These are phyloP conservation scores for Cataglyphis rosenhaueri DNA, from an alignment of 2,888 invertebrate species.

Conservation along the genomic window DNA sequence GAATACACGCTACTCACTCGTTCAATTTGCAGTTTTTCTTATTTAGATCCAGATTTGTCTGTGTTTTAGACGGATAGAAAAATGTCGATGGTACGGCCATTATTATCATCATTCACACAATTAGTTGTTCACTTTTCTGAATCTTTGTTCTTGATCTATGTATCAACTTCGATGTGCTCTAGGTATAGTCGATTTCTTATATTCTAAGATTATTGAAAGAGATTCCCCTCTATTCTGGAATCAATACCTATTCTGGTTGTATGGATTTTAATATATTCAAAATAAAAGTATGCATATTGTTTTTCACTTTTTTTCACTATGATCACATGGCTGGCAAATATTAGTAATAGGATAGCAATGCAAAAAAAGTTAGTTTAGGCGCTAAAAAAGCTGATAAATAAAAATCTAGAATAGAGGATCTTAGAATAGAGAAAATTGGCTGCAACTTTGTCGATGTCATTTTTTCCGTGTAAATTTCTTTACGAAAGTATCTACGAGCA, in stretches of 20 bases:
- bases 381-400: not conserved
- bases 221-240: not conserved
- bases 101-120: constrained; percentile 52
- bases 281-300: not conserved
- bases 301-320: not conserved
- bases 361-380: not conserved
- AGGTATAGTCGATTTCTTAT: constrained; percentile 19
- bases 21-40: constrained; percentile 79
- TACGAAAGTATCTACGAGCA: constrained; percentile 48
- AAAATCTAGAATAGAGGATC: not conserved
- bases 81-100: constrained; percentile 44
- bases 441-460: constrained; percentile 15
- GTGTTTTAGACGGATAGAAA: constrained; percentile 39
- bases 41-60: constrained; percentile 50
- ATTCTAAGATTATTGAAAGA: not conserved
- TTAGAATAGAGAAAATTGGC: constrained; percentile 1
- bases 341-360: too few species aligned
- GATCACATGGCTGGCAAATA: too few species aligned
- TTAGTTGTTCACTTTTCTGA: constrained; percentile 49
- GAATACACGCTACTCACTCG: constrained; percentile 81
- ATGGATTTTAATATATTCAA: not conserved
- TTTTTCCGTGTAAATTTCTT: constrained; percentile 65
- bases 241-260: not conserved
- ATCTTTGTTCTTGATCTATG: constrained; percentile 57
- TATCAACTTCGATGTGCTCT: constrained; percentile 68